These are phyloP conservation scores for Maniola hyperantus DNA, from an alignment of 2,888 invertebrate species.

Conservation along the genomic window DNA sequence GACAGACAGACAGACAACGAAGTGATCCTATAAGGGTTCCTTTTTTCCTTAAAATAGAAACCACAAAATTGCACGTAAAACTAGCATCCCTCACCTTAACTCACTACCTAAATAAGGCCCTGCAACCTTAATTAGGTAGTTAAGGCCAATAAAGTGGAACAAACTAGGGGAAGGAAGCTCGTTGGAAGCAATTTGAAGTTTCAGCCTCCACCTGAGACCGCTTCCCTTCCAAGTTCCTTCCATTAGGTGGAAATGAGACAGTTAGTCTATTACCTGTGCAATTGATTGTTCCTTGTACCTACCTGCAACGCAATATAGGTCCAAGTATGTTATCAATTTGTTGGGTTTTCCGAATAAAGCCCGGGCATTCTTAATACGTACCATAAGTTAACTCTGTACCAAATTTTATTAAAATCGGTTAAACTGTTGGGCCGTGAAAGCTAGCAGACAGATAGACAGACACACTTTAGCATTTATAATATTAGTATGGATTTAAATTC, in stretches of 20 bases:
- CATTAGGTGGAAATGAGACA: slow-evolving; percentile 31
- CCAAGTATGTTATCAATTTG: slow-evolving; percentile 8
- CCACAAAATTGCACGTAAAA: too few species aligned
- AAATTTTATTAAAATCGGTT: too few species aligned
- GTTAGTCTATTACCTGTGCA: slow-evolving; percentile 26
- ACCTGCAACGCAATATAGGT: slow-evolving; percentile 18
- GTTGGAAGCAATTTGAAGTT: slow-evolving; percentile 28
- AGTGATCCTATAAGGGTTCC: too few species aligned
- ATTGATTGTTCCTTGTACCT: slow-evolving; percentile 27
- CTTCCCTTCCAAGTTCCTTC: slow-evolving; percentile 13
- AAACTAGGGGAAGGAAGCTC: slow-evolving; percentile 25
- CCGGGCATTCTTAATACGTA: background rate
- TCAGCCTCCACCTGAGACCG: slow-evolving; percentile 29
- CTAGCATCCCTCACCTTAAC: too few species aligned
- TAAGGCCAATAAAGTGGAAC: slow-evolving; percentile 16
- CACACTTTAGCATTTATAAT: too few species aligned
- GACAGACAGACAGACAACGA: too few species aligned
- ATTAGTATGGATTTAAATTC: too few species aligned
- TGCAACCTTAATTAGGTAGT: background rate
- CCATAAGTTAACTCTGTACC: too few species aligned
- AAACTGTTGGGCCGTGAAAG: too few species aligned
- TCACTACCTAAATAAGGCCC: too few species aligned
- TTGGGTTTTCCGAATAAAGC: background rate
- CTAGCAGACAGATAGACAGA: too few species aligned
- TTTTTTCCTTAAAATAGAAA: too few species aligned